Evolutionary conservation across 2,113 vertebrate genomes (phyloP).

Genomic region (Arizona elegans): DNA sequence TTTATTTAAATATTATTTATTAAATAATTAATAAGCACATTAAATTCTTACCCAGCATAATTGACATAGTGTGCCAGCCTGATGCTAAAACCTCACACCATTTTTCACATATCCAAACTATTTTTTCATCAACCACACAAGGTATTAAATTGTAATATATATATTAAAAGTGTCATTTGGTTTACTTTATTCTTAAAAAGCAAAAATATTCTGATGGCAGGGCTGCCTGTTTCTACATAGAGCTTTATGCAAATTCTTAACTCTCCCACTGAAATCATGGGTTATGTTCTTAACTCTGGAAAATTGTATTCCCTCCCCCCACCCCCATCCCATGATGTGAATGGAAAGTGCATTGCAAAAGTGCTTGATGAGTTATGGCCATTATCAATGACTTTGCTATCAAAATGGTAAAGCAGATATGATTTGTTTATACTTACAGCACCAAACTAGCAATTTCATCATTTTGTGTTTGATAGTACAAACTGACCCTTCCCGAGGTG

Average conservation of each 20-base stretch:
- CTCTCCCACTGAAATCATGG: not conserved
- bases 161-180: conserved; percentile 16
- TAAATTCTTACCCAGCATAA: conserved; percentile 49
- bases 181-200: not conserved
- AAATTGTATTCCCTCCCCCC: not conserved
- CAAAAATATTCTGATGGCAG: conserved; percentile 28
- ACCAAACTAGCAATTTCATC: not conserved
- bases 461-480: not conserved
- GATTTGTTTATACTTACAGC: not conserved
- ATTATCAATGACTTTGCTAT: not conserved
- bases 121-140: conserved; percentile 28
- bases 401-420: not conserved
- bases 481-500: not conserved
- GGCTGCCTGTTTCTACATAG: conserved; percentile 12
- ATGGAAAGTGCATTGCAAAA: not conserved
- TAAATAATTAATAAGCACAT: conserved; percentile 5
- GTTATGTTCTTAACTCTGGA: not conserved
- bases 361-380: not conserved
- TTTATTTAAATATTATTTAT: too few species aligned
- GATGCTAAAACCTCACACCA: conserved; percentile 48
- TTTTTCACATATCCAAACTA: conserved; percentile 30
- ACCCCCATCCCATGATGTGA: too few species aligned
- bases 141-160: conserved; percentile 21
- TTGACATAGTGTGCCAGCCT: conserved; percentile 51
- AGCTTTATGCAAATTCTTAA: not conserved